Percentiles rank a stretch among this genome's conserved stretches.
Conservation (phyloP, 2,888 invertebrate genomes). For the Meiosimyza decipiens region DNA sequence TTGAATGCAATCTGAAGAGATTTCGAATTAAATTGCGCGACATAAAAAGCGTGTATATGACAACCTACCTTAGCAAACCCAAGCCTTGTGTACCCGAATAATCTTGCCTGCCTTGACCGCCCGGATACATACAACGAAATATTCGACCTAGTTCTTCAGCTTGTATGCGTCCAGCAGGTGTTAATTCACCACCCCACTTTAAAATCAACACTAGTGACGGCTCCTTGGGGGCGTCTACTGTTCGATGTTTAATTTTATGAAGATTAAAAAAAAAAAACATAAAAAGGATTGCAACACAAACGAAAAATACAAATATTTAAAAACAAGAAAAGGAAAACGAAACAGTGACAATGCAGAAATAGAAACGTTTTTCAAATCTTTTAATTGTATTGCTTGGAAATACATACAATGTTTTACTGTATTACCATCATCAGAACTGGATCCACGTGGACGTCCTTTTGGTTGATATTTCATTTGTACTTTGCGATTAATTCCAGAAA, state of each 20-base stretch:
- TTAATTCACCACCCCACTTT: constrained; percentile 99
- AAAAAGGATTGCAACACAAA: constrained; percentile 4
- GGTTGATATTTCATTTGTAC: constrained; percentile 99
- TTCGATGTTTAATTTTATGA: too few species aligned
- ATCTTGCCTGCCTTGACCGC: constrained; percentile 93
- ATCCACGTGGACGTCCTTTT: constrained; percentile 89
- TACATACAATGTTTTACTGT: constrained; percentile 54
- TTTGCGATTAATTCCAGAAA: constrained; percentile 99
- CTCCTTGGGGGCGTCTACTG: constrained; percentile 83
- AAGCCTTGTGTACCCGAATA: constrained; percentile 95
- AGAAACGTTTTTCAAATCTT: constrained; percentile 22
- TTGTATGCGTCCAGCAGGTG: constrained; percentile 96
- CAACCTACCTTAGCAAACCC: constrained; percentile 79
- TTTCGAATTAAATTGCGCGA: not conserved
- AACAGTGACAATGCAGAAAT: constrained; percentile 4
- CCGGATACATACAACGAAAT: constrained; percentile 99
- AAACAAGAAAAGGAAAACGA: constrained; percentile 31
- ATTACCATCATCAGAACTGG: constrained; percentile 93
- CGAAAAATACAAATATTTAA: constrained; percentile 7
- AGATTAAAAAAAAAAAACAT: constrained; percentile 22
- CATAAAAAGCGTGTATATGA: not conserved
- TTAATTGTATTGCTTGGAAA: constrained; percentile 25
- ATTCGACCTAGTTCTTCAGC: constrained; percentile 97
- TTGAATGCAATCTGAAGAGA: constrained; percentile 83
- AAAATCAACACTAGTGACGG: constrained; percentile 95